Evolutionary conservation across 2,888 invertebrate genomes (phyloP).

Genomic region (Cabera pusaria): DNA sequence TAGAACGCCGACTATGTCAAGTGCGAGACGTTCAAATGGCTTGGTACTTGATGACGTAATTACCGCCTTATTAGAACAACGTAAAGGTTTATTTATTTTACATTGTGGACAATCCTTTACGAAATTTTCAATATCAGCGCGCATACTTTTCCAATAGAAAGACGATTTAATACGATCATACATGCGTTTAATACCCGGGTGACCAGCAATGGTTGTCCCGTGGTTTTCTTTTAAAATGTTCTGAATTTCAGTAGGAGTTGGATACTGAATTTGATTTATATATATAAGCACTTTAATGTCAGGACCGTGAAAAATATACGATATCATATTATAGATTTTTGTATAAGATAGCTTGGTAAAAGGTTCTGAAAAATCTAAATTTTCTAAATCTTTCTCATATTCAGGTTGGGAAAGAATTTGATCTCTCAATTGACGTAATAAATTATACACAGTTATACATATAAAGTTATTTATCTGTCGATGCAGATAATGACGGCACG

Average conservation of each 20-base stretch:
- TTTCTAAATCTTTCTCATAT: conserved; percentile 6
- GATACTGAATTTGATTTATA: neutral
- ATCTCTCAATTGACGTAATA: conserved; percentile 17
- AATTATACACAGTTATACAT: conserved; percentile 17
- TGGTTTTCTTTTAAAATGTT: conserved; percentile 22
- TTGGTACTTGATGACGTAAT: conserved; percentile 17
- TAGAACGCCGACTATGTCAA: no score
- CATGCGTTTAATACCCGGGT: conserved; percentile 13
- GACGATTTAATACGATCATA: conserved; percentile 8
- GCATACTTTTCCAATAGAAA: conserved; percentile 22
- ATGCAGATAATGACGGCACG: neutral
- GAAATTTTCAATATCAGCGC: conserved; percentile 16
- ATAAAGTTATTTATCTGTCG: conserved; percentile 9
- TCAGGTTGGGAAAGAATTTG: conserved; percentile 2
- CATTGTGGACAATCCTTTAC: no score
- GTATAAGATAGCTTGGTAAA: conserved; percentile 1
- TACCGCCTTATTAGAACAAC: conserved; percentile 11
- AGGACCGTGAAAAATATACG: neutral
- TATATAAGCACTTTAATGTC: neutral
- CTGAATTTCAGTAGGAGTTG: neutral
- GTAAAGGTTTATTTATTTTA: no score
- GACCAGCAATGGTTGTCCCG: conserved; percentile 17
- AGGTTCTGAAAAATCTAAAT: neutral
- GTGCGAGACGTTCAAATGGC: conserved; percentile 22
- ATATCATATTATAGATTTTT: conserved; percentile 11